A percentile compares a stretch with the other conserved stretches of the same genome.
Conservation (phyloP, 2,113 vertebrate species). For the Tachycineta bicolor region DNA sequence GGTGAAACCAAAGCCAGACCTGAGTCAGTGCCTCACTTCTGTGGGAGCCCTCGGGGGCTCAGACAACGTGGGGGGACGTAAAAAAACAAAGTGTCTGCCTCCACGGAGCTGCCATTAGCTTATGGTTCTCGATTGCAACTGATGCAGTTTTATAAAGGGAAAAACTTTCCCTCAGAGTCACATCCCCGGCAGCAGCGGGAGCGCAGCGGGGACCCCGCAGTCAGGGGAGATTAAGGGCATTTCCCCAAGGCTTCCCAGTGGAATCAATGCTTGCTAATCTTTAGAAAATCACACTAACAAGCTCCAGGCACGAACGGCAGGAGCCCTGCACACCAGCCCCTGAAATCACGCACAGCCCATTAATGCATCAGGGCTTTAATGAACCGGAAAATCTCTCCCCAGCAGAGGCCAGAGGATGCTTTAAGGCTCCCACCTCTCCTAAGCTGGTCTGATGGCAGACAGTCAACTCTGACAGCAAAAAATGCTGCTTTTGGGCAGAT, state of each 20-base stretch:
- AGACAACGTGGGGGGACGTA: background rate
- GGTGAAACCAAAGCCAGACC: background rate
- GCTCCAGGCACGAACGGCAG: slow-evolving; percentile 7
- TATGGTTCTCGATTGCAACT: background rate
- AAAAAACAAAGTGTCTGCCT: background rate
- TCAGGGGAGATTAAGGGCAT: background rate
- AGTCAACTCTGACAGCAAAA: background rate
- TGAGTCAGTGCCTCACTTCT: background rate
- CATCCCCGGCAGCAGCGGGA: background rate
- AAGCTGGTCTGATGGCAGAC: background rate
- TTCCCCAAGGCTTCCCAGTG: slow-evolving; percentile 39
- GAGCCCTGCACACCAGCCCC: background rate
- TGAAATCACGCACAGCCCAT: slow-evolving; percentile 54
- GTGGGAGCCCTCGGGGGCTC: background rate
- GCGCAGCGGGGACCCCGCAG: background rate
- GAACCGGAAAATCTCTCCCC: slow-evolving; percentile 33
- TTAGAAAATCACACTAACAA: slow-evolving; percentile 52
- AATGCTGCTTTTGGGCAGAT: background rate
- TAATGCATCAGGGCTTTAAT: slow-evolving; percentile 42
- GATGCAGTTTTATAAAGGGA: background rate
- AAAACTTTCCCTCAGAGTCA: background rate
- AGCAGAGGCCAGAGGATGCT: slow-evolving; percentile 8
- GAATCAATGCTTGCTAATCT: slow-evolving; percentile 40
- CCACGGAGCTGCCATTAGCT: background rate
- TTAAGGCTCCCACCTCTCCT: background rate